Evolutionary conservation across 2,888 invertebrate species (phyloP), one percentile per base, ranked within the genome.

Genomic region (Drosophila cognata): DNA sequence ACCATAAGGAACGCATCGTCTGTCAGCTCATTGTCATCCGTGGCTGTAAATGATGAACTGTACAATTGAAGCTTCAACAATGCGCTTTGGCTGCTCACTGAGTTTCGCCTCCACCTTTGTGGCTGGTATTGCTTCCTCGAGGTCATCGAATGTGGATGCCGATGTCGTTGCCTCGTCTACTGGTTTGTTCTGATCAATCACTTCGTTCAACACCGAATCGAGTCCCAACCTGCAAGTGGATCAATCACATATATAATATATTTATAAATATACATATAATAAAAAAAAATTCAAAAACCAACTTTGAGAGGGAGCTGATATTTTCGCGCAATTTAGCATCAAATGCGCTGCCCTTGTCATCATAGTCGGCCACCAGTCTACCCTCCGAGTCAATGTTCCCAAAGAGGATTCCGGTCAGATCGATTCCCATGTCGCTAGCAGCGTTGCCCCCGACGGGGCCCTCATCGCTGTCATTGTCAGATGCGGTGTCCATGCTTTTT

Each of bases 1-100:
- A 99, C 97, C 99, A 99, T 99, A 21, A 98, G 95, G 92, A 96
- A 99, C 0, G 98, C 96, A 92, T 99, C 99, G 73, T 98, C 98
- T 0, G 97, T 96, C 89, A 97, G 94, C 63, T 95, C 95, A 4
- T 95, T 95, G 89, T 97, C 97, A 51, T 95, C 95, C 59, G 91
- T 92, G 31, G 82, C 86, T 71, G 38, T 13, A 61, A 74, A 28
- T 10, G 3, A 1, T 29, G 10, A 2, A 7, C 2, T n/a, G 46
- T 21, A 25, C 13, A 28, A 4, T 2, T 3, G n/a, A 41, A 21
- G 0, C 1, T n/a, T 8, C 3, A 2, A 1, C 36, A 16, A 25
- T 36, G 1, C 33, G 4, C 10, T 4, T 1, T 3, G 18, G n/a
- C 0, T 2, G 58, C 79, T 71, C 68, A 91, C 90, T 89, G 28